Base-by-base conservation (phyloP, 2,888 invertebrate species). In the Sphaerophoria rueppellii region DNA sequence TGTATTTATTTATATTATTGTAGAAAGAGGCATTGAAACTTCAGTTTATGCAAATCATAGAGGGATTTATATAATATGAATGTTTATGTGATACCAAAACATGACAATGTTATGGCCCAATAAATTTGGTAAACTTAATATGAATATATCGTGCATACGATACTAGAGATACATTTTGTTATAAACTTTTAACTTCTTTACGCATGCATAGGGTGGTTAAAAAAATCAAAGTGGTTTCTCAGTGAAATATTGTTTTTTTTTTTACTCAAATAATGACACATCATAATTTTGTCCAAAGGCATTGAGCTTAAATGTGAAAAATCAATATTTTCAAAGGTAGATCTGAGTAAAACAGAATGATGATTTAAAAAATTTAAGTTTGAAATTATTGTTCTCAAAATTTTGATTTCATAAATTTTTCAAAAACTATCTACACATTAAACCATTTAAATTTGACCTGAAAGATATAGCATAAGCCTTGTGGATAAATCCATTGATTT, bases 51-150 rank as follows among this genome's bases (percentile, higher is more conserved):
- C 58, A 58, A 61, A 46, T 61, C 46, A 61, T 32, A 14, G 46
- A 32, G 12, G 32, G 61, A 34, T 32, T 24, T 24, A 40, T 61
- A 46, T 34, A 24, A n/a, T 16, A 5, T 63, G 57, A 46, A 55
- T 50, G 55, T 65, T 57, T 52, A 52, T 63, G 57, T 70, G 14
- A 57, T 24, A 14, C 61, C 40, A 52, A 55, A 71, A 73, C 77
- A 73, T 69, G 81, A 34, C 67, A 77, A 77, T 48, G 48, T 58
- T 70, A 78, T 78, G 70, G 82, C 63, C 58, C 73, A 82, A 78
- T 82, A 74, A 74, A 82, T 78, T 73, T 73, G 70, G 61, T 40
- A 69, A 74, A 82, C 72, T 82, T 77, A 82, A 82, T 77, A 57
- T 54, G 73, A 46, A 82, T 72, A n/a, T 34, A 63, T 34, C 48